Percentiles rank a stretch among this genome's conserved stretches.
Conservation (phyloP, 2,113 vertebrate species). For the Antechinus stuartii region DNA sequence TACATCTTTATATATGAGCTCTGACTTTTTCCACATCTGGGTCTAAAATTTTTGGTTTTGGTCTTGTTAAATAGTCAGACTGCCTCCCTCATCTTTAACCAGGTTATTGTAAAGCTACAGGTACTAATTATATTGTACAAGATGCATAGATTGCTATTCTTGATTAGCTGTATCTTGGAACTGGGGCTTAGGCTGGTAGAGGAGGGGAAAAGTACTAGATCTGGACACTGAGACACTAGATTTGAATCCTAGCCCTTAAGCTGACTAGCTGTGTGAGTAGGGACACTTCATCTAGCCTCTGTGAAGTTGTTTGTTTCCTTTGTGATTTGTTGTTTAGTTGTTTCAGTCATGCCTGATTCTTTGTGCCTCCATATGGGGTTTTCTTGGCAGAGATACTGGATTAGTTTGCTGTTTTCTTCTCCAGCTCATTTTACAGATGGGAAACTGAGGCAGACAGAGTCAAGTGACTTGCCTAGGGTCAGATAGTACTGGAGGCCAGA, state of each 20-base stretch:
- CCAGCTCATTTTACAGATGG: background rate
- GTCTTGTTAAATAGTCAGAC: background rate
- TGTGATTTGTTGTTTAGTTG: background rate
- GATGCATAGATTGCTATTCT: background rate
- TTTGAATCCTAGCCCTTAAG: background rate
- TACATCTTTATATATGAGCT: background rate
- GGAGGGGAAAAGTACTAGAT: background rate
- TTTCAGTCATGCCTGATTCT: background rate
- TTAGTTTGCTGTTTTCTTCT: background rate
- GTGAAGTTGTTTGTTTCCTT: background rate
- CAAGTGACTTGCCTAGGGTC: background rate
- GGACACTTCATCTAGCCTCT: background rate
- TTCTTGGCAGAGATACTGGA: background rate
- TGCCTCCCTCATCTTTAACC: background rate
- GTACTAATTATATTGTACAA: background rate
- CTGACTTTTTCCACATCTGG: background rate
- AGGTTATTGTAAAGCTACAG: background rate
- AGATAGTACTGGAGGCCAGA: background rate
- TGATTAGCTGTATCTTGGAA: background rate
- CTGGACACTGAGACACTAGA: background rate
- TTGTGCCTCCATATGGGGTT: background rate
- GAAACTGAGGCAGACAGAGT: background rate
- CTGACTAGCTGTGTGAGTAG: background rate
- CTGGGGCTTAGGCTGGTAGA: background rate
- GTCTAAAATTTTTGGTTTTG: background rate